phyloP scores from a whole-genome alignment of 2,888 invertebrate genomes.

The Tenthredo amoena region DNA sequence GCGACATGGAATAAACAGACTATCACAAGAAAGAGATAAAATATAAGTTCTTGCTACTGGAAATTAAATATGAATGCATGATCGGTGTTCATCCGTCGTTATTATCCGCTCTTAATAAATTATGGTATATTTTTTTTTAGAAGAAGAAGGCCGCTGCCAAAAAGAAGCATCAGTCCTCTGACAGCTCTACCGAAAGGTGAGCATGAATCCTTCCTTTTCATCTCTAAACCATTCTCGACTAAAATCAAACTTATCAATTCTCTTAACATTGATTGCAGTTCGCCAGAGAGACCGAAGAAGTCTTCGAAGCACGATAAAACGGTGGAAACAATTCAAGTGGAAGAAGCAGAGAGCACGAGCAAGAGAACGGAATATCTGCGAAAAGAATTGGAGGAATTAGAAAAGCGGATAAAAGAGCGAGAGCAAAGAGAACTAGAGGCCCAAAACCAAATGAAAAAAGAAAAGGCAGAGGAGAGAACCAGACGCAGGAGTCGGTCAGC shows the following conservation, averaged over 20 bases:
- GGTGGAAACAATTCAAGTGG: conserved; percentile 57
- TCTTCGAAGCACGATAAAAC: conserved; percentile 67
- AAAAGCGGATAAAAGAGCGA: conserved; percentile 58
- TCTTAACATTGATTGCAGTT: conserved; percentile 61
- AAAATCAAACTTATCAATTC: not conserved
- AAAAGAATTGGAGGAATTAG: conserved; percentile 63
- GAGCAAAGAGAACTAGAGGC: conserved; percentile 55
- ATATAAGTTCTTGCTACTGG: conserved; percentile 53
- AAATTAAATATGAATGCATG: conserved; percentile 70
- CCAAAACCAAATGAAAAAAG: conserved; percentile 59
- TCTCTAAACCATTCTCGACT: not conserved
- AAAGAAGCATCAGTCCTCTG: conserved; percentile 81
- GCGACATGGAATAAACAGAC: conserved; percentile 64
- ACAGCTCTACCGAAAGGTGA: conserved; percentile 81
- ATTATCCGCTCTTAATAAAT: conserved; percentile 59
- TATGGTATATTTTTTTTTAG: conserved; percentile 71
- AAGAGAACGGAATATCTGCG: conserved; percentile 58
- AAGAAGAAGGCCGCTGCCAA: conserved; percentile 81
- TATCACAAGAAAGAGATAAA: conserved; percentile 56
- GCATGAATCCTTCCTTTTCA: conserved; percentile 50
- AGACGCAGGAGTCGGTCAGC: conserved; percentile 63
- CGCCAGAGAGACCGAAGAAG: conserved; percentile 71
- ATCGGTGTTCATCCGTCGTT: conserved; percentile 67
- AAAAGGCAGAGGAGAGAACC: conserved; percentile 62
- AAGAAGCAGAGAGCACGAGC: conserved; percentile 60